Evolutionary conservation across 2,113 vertebrate species (phyloP), one percentile per base, ranked within the genome.

Genomic region (Reinhardtius hippoglossoides): DNA sequence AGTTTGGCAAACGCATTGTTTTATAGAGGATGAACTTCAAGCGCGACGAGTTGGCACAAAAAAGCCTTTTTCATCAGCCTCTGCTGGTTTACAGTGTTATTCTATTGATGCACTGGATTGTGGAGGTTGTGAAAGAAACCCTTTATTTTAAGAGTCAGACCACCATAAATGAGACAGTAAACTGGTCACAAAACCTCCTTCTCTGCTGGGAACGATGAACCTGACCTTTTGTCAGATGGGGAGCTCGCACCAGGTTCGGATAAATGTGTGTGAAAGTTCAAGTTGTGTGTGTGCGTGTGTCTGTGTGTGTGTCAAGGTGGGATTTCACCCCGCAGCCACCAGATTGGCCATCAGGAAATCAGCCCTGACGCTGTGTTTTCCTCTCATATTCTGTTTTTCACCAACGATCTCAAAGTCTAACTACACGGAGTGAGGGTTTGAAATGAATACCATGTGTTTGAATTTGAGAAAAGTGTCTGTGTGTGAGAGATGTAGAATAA

Each of bases 371-470:
- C 82, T 65, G 87, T 91, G 90, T 88, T 88, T 92, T 91, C 88
- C 85, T 91, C 93, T 91, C 87, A 78, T 87, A 88, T 87, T 92
- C 88, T 82, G 84, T 87, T 91, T 91, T 92, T 91, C 89, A 87
- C 89, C 88, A 89, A 82, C 87, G 90, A 91, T 91, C 89, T 91
- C 80, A 78, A 68, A 73, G 76, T 74, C 73, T 76, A 81, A 88
- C 88, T 74, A 74, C 88, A 84, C 74, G 10, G 72, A 85, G 76
- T 71, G 15, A 67, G 73, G 82, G 64, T 84, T 78, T 93, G 85
- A 92, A 93, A 94, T 92, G 88, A 93, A 92, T 88, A 92, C 87
- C 90, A 91, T 91, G 92, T 93, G 91, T 92, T 67, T 87, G 88
- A 89, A 87, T 80, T 37, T 46, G 82, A 85, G 90, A 57, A 67